Evolutionary conservation across 2,797 vertebrate genomes (phyloP).

Genomic region (Poecilia gillii): DNA sequence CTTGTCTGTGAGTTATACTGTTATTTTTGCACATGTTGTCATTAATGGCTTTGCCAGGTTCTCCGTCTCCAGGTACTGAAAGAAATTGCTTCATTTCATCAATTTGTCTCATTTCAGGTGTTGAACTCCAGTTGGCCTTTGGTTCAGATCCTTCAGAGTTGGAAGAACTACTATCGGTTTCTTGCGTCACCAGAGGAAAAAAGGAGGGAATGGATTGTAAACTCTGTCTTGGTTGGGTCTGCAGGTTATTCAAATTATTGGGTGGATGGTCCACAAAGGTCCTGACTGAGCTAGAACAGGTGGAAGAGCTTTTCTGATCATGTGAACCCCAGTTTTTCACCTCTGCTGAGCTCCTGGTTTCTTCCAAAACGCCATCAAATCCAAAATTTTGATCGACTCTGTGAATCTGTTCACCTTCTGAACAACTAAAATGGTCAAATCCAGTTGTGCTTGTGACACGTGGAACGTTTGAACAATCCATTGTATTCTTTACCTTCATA

Average conservation of each 20-base stretch:
- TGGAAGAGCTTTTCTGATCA: conserved; percentile 4
- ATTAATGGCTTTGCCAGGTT: not conserved
- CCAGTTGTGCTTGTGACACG: not conserved
- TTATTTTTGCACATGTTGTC: not conserved
- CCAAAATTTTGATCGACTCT: not conserved
- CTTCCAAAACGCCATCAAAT: conserved; percentile 62
- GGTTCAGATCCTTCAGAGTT: conserved; percentile 36
- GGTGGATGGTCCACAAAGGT: conserved; percentile 15
- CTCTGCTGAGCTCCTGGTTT: conserved; percentile 18
- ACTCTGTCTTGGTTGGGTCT: conserved; percentile 4
- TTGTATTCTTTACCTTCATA: conserved; percentile 80
- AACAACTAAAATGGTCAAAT: conserved; percentile 32
- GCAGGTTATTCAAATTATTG: conserved; percentile 14
- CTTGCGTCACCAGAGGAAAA: conserved; percentile 51
- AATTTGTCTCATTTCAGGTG: not conserved
- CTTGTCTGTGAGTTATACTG: conserved; percentile 8
- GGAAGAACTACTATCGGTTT: conserved; percentile 40
- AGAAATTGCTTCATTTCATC: not conserved
- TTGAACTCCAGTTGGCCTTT: not conserved
- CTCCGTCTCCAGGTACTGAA: too few species aligned
- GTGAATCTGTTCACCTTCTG: not conserved
- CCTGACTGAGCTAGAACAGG: conserved; percentile 11
- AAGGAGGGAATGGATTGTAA: conserved; percentile 5
- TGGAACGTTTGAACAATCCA: conserved; percentile 22
- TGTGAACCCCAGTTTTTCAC: conserved; percentile 18